Evolutionary conservation across 1,140 invertebrate species (phyloP), one percentile per base, ranked within the genome.

Genomic region (Drosophila teissieri): DNA sequence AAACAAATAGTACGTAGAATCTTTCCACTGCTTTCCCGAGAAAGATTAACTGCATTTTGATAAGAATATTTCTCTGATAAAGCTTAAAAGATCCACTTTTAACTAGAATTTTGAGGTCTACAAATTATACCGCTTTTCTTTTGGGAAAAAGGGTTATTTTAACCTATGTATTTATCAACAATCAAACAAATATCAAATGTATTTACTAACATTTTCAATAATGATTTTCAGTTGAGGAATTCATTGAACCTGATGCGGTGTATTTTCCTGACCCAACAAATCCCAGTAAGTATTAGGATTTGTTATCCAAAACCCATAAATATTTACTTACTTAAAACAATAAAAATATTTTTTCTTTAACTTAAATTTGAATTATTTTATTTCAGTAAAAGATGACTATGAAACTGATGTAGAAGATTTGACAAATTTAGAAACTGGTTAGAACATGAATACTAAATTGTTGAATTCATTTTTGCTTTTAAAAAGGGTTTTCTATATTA

Each of bases 1-100:
- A 62, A 58, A 22, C 60, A 62, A 62, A 62, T 34, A 57, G 14
- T 7, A 57, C 34, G 8, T 5, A 57, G 58, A 61, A 57, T 31
- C 6, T 11, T 15, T 31, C 10, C n/a, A 10, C 10, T 36, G 49
- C 12, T 57, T 62, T 62, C 27, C 36, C 7, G 19, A 40, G 34
- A 55, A 37, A 10, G 8, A 46, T 40, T 15, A 55, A 24, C 51
- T 48, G 11, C 10, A 19, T 5, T 24, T 27, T 12, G 12, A 57
- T 42, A 15, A 58, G 24, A 57, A 31, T 49, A 39, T 36, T 37
- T 56, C 36, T 53, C 1, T 8, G 5, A 7, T 36, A 34, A 19
- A 14, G 12, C 24, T 2, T 3, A 15, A 15, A 10, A 49, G 7
- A 51, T 17, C 48, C 10, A 31, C 24, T 15, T 31, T 34, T 17